Base-by-base conservation (phyloP, 2,888 invertebrate genomes). In the Linhomoeus sp. region DNA sequence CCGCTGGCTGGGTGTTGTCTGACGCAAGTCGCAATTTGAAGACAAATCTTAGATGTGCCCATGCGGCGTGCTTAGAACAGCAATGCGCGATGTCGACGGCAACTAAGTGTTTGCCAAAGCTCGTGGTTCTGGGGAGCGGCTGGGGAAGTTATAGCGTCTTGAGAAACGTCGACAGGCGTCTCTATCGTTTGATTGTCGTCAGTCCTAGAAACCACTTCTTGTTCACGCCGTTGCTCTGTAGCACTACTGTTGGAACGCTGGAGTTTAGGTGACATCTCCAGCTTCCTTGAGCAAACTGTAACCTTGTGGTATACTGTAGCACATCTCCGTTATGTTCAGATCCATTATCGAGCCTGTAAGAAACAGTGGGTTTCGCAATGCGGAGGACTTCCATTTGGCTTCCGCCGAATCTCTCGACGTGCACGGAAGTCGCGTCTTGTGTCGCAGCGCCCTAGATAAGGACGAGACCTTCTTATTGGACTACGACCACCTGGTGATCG, bases 191-290 rank as follows among this genome's bases (percentile, higher is more conserved):
- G 3, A 57, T 65, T 17, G 66, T 68, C 3, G 59, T 68, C 45
- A 64, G 63, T 49, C 68, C 68, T 3, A 50, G 68, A 33, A 68
- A 68, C 52, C 67, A 68, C 51, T 68, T 68, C 56, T 58, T 68
- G 43, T 68, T 68, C 54, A 68, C 68, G 7, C 68, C 68, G 3
- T 54, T 68, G 5, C 56, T 68, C 17, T 59, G 62, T 45, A 67
- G 67, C 49, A 68, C 68, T 2, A 68, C 68, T 26, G 68, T 68
- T 19, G 68, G 68, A 29, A 68, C 68, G 2, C 52, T 68, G 14
- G 68, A 51, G 35, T 51, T 51, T 33, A 24, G 51, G 47, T 49
- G 17, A 7, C 26, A 19, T 33, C n/a, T n/a, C n/a, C n/a, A n/a
- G n/a, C n/a, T n/a, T n/a, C n/a, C n/a, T n/a, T n/a, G n/a, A n/a